phyloP scores from a whole-genome alignment of 35 echinoderm and acorn worm species.

The Hemicentrotus pulcherrimus region DNA sequence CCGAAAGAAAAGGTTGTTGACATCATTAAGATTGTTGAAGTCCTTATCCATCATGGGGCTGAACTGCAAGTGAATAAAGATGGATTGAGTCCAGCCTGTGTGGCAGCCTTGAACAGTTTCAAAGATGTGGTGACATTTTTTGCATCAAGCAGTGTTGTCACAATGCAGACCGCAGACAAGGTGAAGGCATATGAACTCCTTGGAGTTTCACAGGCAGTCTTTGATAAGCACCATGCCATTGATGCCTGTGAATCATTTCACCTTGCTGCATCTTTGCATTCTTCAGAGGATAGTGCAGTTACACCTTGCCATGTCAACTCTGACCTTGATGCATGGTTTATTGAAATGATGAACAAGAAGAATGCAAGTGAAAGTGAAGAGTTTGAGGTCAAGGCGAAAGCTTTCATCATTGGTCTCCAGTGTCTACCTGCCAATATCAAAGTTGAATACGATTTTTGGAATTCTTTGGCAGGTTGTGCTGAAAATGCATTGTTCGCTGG shows the following conservation, averaged over 20 bases:
- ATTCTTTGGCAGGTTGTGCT: background rate
- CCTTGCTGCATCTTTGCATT: background rate
- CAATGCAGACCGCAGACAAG: background rate
- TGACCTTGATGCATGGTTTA: background rate
- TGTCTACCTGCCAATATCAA: background rate
- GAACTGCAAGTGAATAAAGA: background rate
- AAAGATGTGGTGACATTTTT: background rate
- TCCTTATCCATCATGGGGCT: background rate
- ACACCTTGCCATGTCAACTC: background rate
- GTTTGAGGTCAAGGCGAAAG: background rate
- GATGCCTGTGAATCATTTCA: background rate
- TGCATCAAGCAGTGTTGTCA: background rate
- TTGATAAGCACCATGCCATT: background rate
- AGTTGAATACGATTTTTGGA: background rate
- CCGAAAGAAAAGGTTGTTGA: background rate
- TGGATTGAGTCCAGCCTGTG: background rate
- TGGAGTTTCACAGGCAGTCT: background rate
- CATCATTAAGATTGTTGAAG: background rate
- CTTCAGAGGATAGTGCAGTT: background rate
- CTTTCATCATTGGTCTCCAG: background rate
- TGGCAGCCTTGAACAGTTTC: background rate
- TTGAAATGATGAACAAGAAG: background rate
- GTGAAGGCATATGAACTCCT: background rate
- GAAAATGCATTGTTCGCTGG: background rate
- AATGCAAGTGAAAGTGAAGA: background rate